Percentiles rank a stretch among this genome's conserved stretches.
Evolutionary conservation across 2,113 vertebrate genomes (phyloP).

Genomic region (Numenius arquata): DNA sequence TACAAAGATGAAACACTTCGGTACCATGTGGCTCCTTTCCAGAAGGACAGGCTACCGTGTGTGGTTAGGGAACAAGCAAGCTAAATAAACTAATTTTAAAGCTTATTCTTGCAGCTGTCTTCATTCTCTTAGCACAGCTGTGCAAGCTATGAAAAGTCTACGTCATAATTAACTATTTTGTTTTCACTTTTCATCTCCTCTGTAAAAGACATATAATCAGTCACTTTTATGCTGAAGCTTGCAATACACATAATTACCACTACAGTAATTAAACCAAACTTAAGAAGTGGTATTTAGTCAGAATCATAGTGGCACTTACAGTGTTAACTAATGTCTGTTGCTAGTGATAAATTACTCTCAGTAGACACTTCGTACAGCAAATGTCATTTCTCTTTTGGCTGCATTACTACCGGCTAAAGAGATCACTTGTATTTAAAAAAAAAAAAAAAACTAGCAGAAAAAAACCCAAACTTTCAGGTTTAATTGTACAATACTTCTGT

Average conservation of each 20-base stretch:
- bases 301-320: neutral
- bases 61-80: neutral
- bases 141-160: neutral
- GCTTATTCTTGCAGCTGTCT: slow-evolving; percentile 12
- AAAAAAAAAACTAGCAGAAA: neutral
- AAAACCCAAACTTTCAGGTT: neutral
- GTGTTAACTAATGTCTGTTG: neutral
- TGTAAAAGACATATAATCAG: neutral
- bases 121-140: slow-evolving; percentile 16
- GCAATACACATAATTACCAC: neutral
- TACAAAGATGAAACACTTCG: neutral
- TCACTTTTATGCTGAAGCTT: neutral
- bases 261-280: neutral
- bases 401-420: neutral
- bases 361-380: neutral
- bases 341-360: neutral
- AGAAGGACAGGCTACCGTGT: neutral
- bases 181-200: neutral
- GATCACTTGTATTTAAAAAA: neutral
- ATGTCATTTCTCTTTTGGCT: neutral
- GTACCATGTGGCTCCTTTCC: neutral
- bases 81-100: slow-evolving; percentile 9
- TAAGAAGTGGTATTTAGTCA: neutral
- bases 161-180: neutral
- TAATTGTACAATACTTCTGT: neutral